Evolutionary conservation across 1,140 invertebrate genomes (phyloP), one percentile per base, ranked within the genome.

Genomic region (Gryon sp.): DNA sequence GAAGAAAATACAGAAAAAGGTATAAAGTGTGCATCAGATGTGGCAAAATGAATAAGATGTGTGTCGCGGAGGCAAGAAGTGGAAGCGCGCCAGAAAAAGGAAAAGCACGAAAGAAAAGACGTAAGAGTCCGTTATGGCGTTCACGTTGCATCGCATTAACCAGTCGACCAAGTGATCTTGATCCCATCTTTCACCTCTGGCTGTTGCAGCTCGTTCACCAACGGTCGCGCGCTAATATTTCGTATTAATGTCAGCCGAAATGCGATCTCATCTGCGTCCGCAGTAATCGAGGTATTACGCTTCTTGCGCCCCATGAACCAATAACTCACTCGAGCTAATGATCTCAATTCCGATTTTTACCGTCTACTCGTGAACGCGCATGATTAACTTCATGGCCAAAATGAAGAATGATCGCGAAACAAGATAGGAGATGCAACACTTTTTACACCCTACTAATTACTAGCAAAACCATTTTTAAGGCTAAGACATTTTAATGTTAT

Each of bases 121-220:
- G 73, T 34, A 62, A 65, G 74, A 70, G 45, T 52, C 83, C 84
- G 84, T 86, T 85, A 86, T 78, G 74, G 80, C 80, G 82, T 74
- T 80, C 82, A 80, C 74, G 79, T 83, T 85, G 83, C 85, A 87
- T 87, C 78, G 82, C 82, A 86, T 88, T 88, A 88, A 87, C 85
- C 86, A 85, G 81, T 80, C 86, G 86, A 87, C 86, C 85, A 83
- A 87, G 81, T 87, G 84, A 88, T 86, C 86, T 81, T 86, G 84
- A 87, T 87, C 82, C 76, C 69, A 81, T 82, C 79, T 81, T 76
- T 81, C 76, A 80, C 76, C 73, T 81, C 62, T 53, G 52, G 73
- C 60, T 63, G 48, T 48, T 74, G 41, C 19, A 40, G 36, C 59
- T 48, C 46, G 24, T 48, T 57, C 72, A 41, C 28, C 11, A 50